These are phyloP conservation scores for Dasypus novemcinctus DNA, from an alignment of 2,113 vertebrate species.

Conservation along the genomic window DNA sequence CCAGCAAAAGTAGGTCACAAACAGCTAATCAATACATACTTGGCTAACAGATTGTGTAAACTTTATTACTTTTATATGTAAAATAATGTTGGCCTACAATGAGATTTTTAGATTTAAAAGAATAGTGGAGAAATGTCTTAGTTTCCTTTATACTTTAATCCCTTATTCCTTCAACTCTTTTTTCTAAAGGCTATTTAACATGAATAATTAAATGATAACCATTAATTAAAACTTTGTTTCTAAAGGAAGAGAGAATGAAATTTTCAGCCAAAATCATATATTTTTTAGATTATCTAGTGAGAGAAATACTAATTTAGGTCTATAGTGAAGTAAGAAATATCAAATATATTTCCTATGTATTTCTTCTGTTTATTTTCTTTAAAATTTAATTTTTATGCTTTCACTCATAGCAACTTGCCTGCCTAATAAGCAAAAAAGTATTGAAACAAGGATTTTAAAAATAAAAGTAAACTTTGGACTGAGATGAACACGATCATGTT, in stretches of 20 bases:
- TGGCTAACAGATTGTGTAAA: background rate
- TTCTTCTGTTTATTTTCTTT: background rate
- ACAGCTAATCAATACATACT: background rate
- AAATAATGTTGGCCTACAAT: background rate
- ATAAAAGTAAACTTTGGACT: background rate
- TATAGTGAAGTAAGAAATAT: background rate
- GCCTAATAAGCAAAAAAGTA: background rate
- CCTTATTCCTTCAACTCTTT: background rate
- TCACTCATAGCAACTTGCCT: background rate
- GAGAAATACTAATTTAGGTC: background rate
- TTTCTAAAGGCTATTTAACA: background rate
- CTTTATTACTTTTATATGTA: background rate
- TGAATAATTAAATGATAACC: background rate
- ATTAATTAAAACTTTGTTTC: background rate
- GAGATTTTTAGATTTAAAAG: background rate
- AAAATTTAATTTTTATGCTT: background rate
- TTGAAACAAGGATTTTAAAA: background rate
- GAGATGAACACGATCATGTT: background rate
- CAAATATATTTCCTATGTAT: background rate
- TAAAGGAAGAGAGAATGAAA: background rate
- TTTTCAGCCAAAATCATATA: background rate
- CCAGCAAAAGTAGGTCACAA: background rate
- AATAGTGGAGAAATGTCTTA: background rate
- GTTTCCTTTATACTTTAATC: background rate
- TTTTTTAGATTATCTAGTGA: background rate